Conservation (phyloP, 2,113 vertebrate genomes). For the Sebastes fasciatus region DNA sequence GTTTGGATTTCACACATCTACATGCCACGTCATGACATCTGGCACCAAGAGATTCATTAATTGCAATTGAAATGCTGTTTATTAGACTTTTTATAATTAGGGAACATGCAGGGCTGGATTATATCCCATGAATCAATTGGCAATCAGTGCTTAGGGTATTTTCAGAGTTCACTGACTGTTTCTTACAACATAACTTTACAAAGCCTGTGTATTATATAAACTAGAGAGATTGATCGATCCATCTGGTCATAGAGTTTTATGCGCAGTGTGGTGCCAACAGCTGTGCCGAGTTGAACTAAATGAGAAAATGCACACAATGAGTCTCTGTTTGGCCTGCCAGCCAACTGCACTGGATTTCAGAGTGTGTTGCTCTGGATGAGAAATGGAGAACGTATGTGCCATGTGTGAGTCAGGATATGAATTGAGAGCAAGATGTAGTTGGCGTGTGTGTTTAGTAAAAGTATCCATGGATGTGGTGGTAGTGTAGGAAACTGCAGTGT, state of each 20-base stretch:
- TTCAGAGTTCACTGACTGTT: conserved; percentile 20
- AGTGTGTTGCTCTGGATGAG: conserved; percentile 19
- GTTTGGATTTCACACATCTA: background rate
- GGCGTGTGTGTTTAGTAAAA: conserved; percentile 52
- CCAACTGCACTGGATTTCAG: conserved; percentile 6
- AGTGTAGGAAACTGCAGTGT: conserved; percentile 48
- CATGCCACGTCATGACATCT: conserved; percentile 7
- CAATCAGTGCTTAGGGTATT: background rate
- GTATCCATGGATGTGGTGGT: conserved; percentile 38
- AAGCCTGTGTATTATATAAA: conserved; percentile 18
- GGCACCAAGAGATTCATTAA: conserved; percentile 13
- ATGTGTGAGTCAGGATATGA: conserved; percentile 29
- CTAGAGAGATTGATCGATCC: conserved; percentile 32
- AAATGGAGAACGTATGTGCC: conserved; percentile 15
- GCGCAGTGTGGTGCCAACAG: conserved; percentile 33
- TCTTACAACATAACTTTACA: background rate
- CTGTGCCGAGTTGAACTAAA: conserved; percentile 43
- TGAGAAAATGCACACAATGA: conserved; percentile 20
- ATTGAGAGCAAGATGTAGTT: conserved; percentile 23
- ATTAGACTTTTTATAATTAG: conserved; percentile 26
- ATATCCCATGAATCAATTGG: conserved; percentile 8
- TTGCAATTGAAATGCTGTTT: conserved; percentile 17
- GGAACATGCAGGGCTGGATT: conserved; percentile 14
- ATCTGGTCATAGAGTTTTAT: conserved; percentile 48
- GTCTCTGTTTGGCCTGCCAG: conserved; percentile 44